Evolutionary conservation across 2,888 invertebrate species (phyloP), one percentile per base, ranked within the genome.

Genomic region (Drosophila kambysellisi): DNA sequence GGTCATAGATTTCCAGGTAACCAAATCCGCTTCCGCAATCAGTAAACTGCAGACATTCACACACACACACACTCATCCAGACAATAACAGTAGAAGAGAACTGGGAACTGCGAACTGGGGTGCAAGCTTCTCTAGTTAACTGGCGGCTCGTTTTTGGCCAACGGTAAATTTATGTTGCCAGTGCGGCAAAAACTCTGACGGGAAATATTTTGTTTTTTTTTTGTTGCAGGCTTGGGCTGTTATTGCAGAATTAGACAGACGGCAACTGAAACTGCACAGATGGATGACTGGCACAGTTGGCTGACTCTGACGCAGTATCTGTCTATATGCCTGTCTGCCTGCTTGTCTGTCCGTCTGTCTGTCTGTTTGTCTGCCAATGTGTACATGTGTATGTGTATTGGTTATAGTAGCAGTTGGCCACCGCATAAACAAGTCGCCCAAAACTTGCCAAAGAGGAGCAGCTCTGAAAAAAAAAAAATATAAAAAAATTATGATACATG

Each of bases 11-110:
- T 86, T 89, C 74, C 85, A 82, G 81, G 76, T 82, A 84, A 81
- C 89, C 85, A 84, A 85, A 85, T 85, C 85, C 89, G 85, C 85
- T 85, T 85, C 89, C 85, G 85, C 85, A 85, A 85, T 85, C 85
- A 89, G 88, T 89, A 89, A 85, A 87, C 88, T 88, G 76, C 88
- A 88, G 80, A 79, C 83, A 68, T 61, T 33, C 32, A 46, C 37
- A 60, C 48, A 61, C 35, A 51, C 53, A 61, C 20, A 20, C 20
- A 52, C 11, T 7, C 46, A 8, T 25, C 29, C 11, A 30, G 41
- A 8, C 29, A 32, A 5, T 7, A 20, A 37, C 32, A 17, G 29
- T 11, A 11, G 4, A 32, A 29, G 11, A 33, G 37, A 53, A 32
- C 37, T n/a, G 29, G 30, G 33, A 53, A 32, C 37, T n/a, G 29